phyloP scores from a whole-genome alignment of 1,140 invertebrate species.

The Penaeus japonicus region DNA sequence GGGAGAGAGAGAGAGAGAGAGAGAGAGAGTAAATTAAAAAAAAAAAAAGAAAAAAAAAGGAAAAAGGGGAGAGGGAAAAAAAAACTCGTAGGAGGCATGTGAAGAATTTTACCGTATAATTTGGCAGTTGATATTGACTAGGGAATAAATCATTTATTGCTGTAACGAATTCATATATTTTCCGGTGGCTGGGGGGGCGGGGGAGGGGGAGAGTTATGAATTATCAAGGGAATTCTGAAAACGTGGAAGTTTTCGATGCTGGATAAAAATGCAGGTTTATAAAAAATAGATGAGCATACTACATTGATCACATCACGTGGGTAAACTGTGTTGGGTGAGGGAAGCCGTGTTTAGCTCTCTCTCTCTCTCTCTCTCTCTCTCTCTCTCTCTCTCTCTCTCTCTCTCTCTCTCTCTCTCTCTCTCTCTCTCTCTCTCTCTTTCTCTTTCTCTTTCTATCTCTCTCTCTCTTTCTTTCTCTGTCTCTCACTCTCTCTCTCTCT shows the following conservation, averaged over 20 bases:
- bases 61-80: neutral
- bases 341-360: neutral
- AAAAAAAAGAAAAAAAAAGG: no score
- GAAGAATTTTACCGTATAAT: slow-evolving; percentile 19
- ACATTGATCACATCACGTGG: no score
- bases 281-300: no score
- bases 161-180: neutral
- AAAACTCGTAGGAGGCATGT: neutral
- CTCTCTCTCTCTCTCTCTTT: neutral
- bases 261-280: no score
- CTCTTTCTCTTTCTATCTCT: no score
- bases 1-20: neutral
- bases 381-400: slow-evolving; percentile 17
- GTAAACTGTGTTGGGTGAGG: no score
- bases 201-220: neutral
- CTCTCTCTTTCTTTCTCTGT: no score
- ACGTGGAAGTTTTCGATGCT: no score
- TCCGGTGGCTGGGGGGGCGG: neutral
- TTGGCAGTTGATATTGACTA: slow-evolving; percentile 10
- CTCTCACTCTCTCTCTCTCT: no score
- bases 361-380: neutral
- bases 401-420: slow-evolving; percentile 20
- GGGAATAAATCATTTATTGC: neutral
- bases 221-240: no score
- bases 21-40: neutral